phyloP scores from a whole-genome alignment of 92 coral and sea anemone species.

The Porites divaricata region DNA sequence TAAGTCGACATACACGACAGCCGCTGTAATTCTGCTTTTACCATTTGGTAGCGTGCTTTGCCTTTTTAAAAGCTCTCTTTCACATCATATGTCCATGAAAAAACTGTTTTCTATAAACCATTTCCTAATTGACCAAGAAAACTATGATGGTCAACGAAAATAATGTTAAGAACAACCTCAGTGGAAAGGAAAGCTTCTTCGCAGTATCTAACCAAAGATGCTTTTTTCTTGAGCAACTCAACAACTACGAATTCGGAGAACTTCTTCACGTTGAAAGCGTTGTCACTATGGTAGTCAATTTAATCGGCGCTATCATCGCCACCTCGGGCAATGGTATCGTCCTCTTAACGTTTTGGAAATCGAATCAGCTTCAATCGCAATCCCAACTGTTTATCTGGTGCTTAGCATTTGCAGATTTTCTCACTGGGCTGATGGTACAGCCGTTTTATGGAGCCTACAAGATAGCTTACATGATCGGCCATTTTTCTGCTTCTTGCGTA shows the following conservation, averaged over 20 bases:
- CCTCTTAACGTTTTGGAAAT: conserved; percentile 54
- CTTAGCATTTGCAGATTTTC: conserved; percentile 60
- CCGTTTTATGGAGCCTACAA: conserved; percentile 61
- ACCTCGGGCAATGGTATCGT: conserved; percentile 53
- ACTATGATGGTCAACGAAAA: neutral
- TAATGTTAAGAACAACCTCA: neutral
- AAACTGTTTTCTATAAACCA: no score
- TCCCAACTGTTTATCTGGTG: conserved; percentile 49
- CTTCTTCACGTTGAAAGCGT: conserved; percentile 23
- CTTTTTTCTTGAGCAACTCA: conserved; percentile 15
- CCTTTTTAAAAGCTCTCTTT: no score
- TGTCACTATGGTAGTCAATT: conserved; percentile 45
- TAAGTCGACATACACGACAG: no score
- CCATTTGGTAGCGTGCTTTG: no score
- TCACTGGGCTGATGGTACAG: conserved; percentile 66
- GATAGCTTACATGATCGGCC: conserved; percentile 43
- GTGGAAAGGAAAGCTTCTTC: neutral
- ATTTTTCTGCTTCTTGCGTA: conserved; percentile 23
- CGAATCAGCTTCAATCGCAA: conserved; percentile 51
- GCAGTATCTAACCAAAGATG: neutral
- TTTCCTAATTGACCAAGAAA: no score
- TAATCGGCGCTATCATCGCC: conserved; percentile 38
- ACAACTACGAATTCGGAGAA: conserved; percentile 16
- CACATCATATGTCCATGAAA: no score
- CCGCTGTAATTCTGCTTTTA: no score